Evolutionary conservation across 2,797 vertebrate genomes (phyloP).

Genomic region (Myotis daubentonii): DNA sequence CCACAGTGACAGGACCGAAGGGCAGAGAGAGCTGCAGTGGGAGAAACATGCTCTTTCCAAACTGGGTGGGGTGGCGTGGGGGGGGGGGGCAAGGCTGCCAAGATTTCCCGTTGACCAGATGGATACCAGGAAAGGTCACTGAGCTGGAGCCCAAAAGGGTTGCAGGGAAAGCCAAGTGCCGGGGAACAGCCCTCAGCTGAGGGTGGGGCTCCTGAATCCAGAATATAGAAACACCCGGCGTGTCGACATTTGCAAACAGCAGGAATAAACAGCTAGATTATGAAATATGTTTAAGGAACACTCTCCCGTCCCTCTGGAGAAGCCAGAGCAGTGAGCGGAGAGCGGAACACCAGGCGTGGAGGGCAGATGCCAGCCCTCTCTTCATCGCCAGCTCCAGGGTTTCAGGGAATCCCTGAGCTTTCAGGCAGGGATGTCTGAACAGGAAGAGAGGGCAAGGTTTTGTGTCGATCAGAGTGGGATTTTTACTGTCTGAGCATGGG

Average conservation of each 20-base stretch:
- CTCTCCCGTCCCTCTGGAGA: not conserved
- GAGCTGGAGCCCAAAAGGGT: no score
- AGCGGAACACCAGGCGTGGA: accelerated
- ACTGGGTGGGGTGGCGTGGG: not conserved
- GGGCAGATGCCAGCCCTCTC: not conserved
- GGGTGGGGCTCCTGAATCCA: not conserved
- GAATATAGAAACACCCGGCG: not conserved
- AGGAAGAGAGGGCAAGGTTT: not conserved
- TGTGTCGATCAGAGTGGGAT: not conserved
- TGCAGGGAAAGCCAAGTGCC: accelerated
- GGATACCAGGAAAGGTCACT: not conserved
- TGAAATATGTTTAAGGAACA: not conserved
- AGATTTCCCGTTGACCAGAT: not conserved
- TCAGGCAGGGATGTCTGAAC: not conserved
- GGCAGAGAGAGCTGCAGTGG: no score
- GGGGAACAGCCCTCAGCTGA: accelerated
- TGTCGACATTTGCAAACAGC: not conserved
- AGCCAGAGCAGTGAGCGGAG: not conserved
- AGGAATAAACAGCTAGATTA: not conserved
- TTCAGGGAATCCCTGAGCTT: not conserved
- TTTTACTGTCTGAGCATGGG: not conserved
- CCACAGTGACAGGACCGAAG: not conserved
- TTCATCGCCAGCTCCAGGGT: not conserved
- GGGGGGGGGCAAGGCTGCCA: not conserved
- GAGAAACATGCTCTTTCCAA: not conserved